A percentile compares a stretch with the other conserved stretches of the same genome.
Conservation (phyloP, 2,113 vertebrate genomes). For the Atlantisia rogersi region DNA sequence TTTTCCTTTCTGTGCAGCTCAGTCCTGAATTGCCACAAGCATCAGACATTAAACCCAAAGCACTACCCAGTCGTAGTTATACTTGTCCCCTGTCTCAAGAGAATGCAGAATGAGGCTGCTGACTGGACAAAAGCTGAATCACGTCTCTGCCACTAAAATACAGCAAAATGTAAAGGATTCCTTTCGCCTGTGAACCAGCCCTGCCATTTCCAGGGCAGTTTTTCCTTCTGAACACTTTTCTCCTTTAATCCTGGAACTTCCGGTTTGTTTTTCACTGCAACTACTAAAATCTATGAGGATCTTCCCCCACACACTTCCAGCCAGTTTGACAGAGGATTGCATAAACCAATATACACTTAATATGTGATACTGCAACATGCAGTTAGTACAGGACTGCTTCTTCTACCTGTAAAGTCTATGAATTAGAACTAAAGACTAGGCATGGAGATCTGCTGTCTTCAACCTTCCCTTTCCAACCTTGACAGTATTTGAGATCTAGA, state of each 20-base stretch:
- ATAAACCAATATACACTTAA: neutral
- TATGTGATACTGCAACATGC: neutral
- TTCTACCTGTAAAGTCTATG: neutral
- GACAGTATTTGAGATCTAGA: neutral
- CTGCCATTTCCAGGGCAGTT: neutral
- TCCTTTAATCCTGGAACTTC: neutral
- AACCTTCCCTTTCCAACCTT: neutral
- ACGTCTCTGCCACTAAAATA: neutral
- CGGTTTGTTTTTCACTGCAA: neutral
- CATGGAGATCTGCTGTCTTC: neutral
- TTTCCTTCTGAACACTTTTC: neutral
- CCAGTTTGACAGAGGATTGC: neutral
- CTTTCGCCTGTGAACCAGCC: neutral
- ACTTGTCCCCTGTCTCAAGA: neutral
- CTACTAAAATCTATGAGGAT: neutral
- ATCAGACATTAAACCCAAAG: neutral
- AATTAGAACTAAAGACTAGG: neutral
- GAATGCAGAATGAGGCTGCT: neutral
- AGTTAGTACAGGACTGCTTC: neutral
- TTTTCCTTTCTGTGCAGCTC: neutral
- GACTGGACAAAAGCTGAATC: neutral
- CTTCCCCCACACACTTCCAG: neutral
- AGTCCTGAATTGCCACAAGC: neutral
- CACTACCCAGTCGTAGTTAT: neutral
- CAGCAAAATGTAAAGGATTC: fast-evolving